Evolutionary conservation across 2,797 vertebrate species (phyloP).

Genomic region (Chelmon rostratus): DNA sequence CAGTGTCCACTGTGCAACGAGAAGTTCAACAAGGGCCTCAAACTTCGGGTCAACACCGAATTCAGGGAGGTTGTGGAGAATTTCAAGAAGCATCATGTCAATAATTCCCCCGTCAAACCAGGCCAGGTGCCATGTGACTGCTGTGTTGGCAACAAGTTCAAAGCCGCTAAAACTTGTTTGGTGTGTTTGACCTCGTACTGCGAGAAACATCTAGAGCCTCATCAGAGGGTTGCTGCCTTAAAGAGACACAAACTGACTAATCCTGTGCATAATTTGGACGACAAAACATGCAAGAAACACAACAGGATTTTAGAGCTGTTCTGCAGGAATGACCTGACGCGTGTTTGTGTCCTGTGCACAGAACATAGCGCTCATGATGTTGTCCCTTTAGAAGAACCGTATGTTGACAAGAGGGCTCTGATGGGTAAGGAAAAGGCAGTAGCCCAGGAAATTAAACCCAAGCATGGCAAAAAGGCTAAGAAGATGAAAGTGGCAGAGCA

Average conservation of each 20-base stretch:
- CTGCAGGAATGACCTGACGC: slow-evolving; percentile 46
- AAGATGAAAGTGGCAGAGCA: not conserved
- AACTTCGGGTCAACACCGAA: slow-evolving; percentile 61
- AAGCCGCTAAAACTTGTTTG: slow-evolving; percentile 71
- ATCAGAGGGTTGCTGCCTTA: slow-evolving; percentile 54
- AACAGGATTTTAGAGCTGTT: slow-evolving; percentile 59
- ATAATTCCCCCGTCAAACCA: not conserved
- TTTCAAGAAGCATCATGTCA: slow-evolving; percentile 47
- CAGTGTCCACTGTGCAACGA: slow-evolving; percentile 69
- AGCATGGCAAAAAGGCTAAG: slow-evolving; percentile 33
- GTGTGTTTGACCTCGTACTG: slow-evolving; percentile 68
- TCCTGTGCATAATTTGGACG: slow-evolving; percentile 57
- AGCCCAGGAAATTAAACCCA: slow-evolving; percentile 14
- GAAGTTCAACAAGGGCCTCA: slow-evolving; percentile 44
- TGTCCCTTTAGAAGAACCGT: slow-evolving; percentile 44
- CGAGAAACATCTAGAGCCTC: slow-evolving; percentile 60
- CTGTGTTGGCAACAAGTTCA: slow-evolving; percentile 40
- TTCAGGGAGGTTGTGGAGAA: slow-evolving; percentile 69
- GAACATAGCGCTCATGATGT: slow-evolving; percentile 51
- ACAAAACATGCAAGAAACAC: slow-evolving; percentile 64
- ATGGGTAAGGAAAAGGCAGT: slow-evolving; percentile 15
- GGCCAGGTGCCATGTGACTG: slow-evolving; percentile 68
- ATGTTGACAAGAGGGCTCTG: slow-evolving; percentile 33
- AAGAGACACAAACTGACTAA: slow-evolving; percentile 65
- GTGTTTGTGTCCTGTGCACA: slow-evolving; percentile 59